Evolutionary conservation across 2,888 invertebrate genomes (phyloP).

Genomic region (Entomobrya proxima): DNA sequence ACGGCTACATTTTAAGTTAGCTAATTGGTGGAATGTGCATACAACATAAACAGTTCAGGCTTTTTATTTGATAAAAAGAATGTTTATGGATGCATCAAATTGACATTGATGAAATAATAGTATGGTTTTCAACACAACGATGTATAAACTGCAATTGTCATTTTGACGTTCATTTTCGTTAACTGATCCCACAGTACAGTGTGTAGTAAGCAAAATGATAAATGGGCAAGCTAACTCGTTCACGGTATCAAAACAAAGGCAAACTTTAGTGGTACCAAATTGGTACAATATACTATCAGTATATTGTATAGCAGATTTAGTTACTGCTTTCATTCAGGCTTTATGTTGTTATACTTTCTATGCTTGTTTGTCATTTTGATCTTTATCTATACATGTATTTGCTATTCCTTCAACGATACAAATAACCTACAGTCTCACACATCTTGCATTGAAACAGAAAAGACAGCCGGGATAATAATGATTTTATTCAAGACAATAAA

Average conservation of each 20-base stretch:
- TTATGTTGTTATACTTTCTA: background rate
- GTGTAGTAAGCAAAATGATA: constrained; percentile 17
- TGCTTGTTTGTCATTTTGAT: background rate
- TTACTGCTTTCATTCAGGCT: no score
- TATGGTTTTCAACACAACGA: background rate
- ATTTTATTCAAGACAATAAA: constrained; percentile 64
- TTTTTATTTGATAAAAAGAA: no score
- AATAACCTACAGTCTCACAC: background rate
- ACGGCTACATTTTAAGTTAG: no score
- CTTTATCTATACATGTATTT: background rate
- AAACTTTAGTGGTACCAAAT: background rate
- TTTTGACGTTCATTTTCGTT: background rate
- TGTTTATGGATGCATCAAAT: background rate
- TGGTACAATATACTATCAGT: background rate
- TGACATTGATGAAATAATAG: background rate
- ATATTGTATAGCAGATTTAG: no score
- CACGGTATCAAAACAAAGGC: background rate
- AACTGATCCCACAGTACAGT: background rate
- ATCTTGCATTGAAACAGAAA: background rate
- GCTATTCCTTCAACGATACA: no score
- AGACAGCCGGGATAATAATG: constrained; percentile 54
- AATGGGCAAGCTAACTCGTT: constrained; percentile 27
- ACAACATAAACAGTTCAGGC: no score
- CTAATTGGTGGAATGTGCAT: no score
- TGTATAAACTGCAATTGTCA: no score